Evolutionary conservation across 2,797 vertebrate species (phyloP), one percentile per base, ranked within the genome.

Genomic region (Sarcophilus harrisii): DNA sequence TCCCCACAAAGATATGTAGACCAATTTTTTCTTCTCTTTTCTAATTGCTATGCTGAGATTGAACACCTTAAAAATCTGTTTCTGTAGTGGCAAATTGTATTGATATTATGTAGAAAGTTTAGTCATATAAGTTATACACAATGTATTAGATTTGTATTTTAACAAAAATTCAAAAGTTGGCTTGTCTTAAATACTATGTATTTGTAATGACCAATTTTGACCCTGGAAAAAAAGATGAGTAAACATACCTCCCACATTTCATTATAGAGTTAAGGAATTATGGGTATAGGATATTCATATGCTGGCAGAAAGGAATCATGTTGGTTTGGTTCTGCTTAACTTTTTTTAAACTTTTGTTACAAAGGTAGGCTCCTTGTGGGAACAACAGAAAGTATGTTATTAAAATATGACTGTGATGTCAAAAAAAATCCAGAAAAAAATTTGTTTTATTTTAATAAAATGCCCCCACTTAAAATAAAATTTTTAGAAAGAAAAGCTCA

Each of bases 131-230:
- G 55, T 49, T 66, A 94, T 45, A 45, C n/a, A 81, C 9, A 52
- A 57, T 52, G 24, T 89, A 91, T 92, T 66, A 87, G 24, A 81
- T 90, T 92, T 87, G 38, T 87, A 49, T 96, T 92, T 92, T 95
- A 90, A n/a, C 45, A 73, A 73, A 92, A 81, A 59, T n/a, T 93
- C 24, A 92, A 66, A 66, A 95, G 14, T 12, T 58, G n/a, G 8
- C 6, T 93, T 27, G 38, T 87, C 73, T 21, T 87, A 81, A 45
- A 38, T 81, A 81, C 66, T 38, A 24, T 49, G 24, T 87, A 45
- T 32, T 81, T 45, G 24, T 8, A 87, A 11, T 27, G 21, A 87
- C 38, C 38, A 11, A 28, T 87, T 38, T 87, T 87, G 73, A 87
- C 38, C 38, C 38, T 45, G 21, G 24, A 49, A 87, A 45, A 58